Base-by-base conservation (phyloP, 2,797 vertebrate species). In the Myotis findleyi region DNA sequence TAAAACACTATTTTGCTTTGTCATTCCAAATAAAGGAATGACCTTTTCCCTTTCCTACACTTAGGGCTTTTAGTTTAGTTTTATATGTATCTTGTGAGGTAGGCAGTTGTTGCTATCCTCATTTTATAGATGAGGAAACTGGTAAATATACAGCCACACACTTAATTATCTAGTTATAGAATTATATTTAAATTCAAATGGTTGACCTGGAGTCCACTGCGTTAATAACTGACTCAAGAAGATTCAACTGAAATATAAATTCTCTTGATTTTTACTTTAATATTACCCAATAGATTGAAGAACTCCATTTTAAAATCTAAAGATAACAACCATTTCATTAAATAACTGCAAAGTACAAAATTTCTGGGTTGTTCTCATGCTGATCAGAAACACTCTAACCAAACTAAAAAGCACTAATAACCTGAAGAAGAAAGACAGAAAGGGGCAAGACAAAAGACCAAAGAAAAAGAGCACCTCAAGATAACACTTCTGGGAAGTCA, bases 311-410 rank as follows among this genome's bases (percentile, higher is more conserved):
- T 51, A 71, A 36, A 62, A 64, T 80, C 27, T 23, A 51, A 93
- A 84, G 23, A 6, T 21, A 72, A 20, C 13, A 95, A 77, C 44
- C 53, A 80, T 80, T 53, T 95, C 73, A 83, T 94, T 90, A 95
- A 92, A 66, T 69, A 94, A 91, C 57, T 79, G 62, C 21, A 57
- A 71, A 72, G 75, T 2, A 94, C 81, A 72, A 91, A 81, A 57
- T 27, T 94, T n/a, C 44, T 57, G 66, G 49, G 9, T n/a, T 80
- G 23, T 36, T 80, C 20, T 68, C 81, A 47, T 47, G 71, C 47
- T 76, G 64, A 94, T 90, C 49, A 73, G 71, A 83, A 90, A 69
- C 41, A 62, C 25, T n/a, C 27, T n/a, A 77, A 75, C 21, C 69
- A 71, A 86, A 86, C 92, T 47, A 71, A 79, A 88, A 53, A 30